Evolutionary conservation across 1,140 invertebrate genomes (phyloP).

Genomic region (Sipha flava): DNA sequence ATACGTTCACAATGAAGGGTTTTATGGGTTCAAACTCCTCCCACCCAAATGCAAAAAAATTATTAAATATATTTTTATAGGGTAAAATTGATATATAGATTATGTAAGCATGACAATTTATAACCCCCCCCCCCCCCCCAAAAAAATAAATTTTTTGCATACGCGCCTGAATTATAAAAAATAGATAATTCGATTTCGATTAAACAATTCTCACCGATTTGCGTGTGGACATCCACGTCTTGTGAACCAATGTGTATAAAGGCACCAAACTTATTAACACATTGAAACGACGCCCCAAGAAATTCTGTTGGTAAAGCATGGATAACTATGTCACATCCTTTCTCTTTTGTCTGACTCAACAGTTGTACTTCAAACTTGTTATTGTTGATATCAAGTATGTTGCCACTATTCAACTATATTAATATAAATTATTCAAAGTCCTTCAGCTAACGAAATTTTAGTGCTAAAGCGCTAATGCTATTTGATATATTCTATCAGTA

Average conservation of each 20-base stretch:
- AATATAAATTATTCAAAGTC: not conserved
- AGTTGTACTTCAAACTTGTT: conserved; percentile 32
- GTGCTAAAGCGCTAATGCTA: not conserved
- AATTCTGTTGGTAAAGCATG: conserved; percentile 11
- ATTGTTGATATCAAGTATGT: conserved; percentile 10
- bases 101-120: no score
- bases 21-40: no score
- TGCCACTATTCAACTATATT: not conserved
- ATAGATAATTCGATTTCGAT: not conserved
- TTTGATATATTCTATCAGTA: not conserved
- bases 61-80: no score
- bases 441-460: not conserved
- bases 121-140: no score
- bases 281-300: conserved; percentile 14
- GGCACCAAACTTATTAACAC: conserved; percentile 18
- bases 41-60: no score
- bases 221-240: not conserved
- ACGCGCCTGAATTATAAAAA: no score
- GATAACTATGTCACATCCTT: conserved; percentile 29
- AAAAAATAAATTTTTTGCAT: no score
- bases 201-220: conserved; percentile 20
- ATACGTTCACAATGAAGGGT: no score
- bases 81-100: no score
- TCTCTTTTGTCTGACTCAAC: conserved; percentile 25
- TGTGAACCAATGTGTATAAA: conserved; percentile 17